These are phyloP conservation scores for Camponotus vicinus DNA, from an alignment of 1,140 invertebrate genomes.

Conservation along the genomic window DNA sequence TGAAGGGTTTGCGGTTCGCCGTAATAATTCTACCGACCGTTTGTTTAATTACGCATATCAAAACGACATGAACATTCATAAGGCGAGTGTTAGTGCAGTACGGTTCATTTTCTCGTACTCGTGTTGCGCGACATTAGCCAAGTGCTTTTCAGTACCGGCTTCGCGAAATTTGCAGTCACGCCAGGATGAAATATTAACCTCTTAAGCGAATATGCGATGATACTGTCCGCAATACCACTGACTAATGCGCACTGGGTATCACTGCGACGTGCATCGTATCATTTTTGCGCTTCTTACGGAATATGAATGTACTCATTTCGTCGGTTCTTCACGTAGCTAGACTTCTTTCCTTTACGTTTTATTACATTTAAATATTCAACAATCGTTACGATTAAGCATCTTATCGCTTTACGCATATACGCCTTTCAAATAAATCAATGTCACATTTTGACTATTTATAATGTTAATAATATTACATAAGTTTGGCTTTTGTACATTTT, in stretches of 20 bases:
- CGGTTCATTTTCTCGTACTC: slow-evolving; percentile 44
- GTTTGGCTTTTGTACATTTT: not conserved
- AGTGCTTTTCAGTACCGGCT: slow-evolving; percentile 51
- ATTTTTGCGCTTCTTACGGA: slow-evolving; percentile 53
- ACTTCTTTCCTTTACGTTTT: slow-evolving; percentile 51
- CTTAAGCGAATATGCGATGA: slow-evolving; percentile 61
- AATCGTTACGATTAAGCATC: not conserved
- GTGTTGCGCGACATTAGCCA: slow-evolving; percentile 55
- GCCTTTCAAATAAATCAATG: not conserved
- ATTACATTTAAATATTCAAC: slow-evolving; percentile 29
- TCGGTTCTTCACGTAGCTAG: slow-evolving; percentile 8
- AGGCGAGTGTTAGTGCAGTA: slow-evolving; percentile 32
- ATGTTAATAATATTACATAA: not conserved
- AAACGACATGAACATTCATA: slow-evolving; percentile 51
- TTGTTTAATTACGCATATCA: slow-evolving; percentile 58
- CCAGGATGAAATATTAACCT: slow-evolving; percentile 58
- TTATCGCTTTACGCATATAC: not conserved
- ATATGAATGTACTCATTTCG: slow-evolving; percentile 47
- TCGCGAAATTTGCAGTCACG: slow-evolving; percentile 57
- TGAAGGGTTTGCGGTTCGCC: not conserved
- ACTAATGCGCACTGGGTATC: slow-evolving; percentile 53
- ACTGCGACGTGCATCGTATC: slow-evolving; percentile 47
- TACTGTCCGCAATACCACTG: slow-evolving; percentile 61
- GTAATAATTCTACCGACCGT: slow-evolving; percentile 26
- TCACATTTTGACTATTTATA: not conserved